Base-by-base conservation (phyloP, 2,797 vertebrate species). In the Galago senegalensis region DNA sequence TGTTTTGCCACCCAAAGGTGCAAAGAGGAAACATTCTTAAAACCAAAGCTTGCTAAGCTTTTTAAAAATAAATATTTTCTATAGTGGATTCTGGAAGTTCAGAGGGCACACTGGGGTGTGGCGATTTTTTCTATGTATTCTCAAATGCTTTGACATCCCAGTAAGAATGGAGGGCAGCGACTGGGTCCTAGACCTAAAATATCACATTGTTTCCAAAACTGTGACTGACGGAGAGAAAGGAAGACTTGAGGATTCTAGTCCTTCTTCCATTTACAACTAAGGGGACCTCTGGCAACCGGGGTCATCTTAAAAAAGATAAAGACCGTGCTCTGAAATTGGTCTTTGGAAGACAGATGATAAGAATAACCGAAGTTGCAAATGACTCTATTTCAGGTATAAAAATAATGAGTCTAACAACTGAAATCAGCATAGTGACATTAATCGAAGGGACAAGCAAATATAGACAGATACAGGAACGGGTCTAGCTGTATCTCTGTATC, bases 31-130 rank as follows among this genome's bases (percentile, higher is more conserved):
- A 83, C 46, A 79, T 46, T 69, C 73, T 82, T 63, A 79, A 69
- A 93, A 91, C 17, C 31, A 53, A 85, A 34, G 56, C 20, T 89
- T 89, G 10, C 34, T 85, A 56, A 75, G 25, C 25, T 6, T 76
- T 90, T 85, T 25, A 76, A 88, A 89, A 86, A 80, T n/a, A 84
- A 85, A 46, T 12, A n/a, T 11, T 63, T n/a, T 82, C 46, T 73
- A 60, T 1, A 1, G 10, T n/a, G 56, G 29, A 49, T 93, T 67
- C 34, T 31, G 72, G 10, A 34, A 29, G 20, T 81, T 91, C 69
- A 11, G 11, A 56, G 40, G 37, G 29, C 2, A 72, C 75, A 60
- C 9, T 69, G 65, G 12, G 12, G 11, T 5, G 7, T 16, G 29
- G 65, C 20, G 13, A 53, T 34, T 49, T 37, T 87, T 73, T 79